These are phyloP conservation scores for Lepeophtheirus nordmannii DNA, from an alignment of 2,888 invertebrate genomes.

Conservation along the genomic window DNA sequence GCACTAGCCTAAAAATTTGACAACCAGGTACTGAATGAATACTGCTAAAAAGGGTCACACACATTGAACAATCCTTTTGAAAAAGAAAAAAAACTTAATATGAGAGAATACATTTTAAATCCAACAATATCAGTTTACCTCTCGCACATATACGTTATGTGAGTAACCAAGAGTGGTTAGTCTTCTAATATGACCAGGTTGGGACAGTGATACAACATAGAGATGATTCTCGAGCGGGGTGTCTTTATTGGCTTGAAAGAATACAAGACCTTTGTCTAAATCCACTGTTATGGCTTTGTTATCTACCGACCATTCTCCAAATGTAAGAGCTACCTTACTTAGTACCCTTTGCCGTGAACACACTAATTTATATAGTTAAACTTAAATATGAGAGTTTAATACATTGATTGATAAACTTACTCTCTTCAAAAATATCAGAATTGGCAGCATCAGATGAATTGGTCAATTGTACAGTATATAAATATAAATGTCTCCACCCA, in stretches of 20 bases:
- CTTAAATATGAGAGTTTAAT: neutral
- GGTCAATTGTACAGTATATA: conserved; percentile 30
- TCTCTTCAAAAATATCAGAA: neutral
- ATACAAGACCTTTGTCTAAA: conserved; percentile 56
- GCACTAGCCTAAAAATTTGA: conserved; percentile 48
- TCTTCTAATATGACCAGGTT: conserved; percentile 55
- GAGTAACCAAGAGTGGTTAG: conserved; percentile 70
- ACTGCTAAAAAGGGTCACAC: conserved; percentile 54
- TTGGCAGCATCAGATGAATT: neutral
- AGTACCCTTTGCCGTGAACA: conserved; percentile 26
- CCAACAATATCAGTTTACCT: conserved; percentile 37
- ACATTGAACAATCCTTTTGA: conserved; percentile 43
- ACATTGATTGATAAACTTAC: neutral
- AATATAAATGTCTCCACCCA: conserved; percentile 72
- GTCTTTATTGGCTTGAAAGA: conserved; percentile 77
- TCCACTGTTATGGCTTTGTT: conserved; percentile 77
- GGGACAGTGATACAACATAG: conserved; percentile 60
- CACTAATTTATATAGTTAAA: conserved; percentile 17
- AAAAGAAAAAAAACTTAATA: conserved; percentile 9
- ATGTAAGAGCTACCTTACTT: conserved; percentile 50
- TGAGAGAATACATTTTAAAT: neutral
- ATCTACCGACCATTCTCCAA: conserved; percentile 85
- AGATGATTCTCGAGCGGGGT: conserved; percentile 81
- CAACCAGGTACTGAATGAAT: conserved; percentile 63
- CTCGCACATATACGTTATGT: conserved; percentile 62